Evolutionary conservation across 2,113 vertebrate species (phyloP).

Genomic region (Labrus mixtus): DNA sequence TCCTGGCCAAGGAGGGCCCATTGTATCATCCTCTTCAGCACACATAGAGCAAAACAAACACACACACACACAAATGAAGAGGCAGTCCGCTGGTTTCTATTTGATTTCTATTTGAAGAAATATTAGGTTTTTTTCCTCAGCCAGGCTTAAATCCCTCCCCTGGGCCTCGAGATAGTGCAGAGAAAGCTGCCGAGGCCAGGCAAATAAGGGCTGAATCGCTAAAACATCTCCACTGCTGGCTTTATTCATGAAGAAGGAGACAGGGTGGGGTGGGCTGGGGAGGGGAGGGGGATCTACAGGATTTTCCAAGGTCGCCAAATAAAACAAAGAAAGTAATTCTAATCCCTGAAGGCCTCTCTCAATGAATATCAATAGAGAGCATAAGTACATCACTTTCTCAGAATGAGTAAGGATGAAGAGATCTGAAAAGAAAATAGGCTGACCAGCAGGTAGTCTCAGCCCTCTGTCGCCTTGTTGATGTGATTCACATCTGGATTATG

Average conservation of each 20-base stretch:
- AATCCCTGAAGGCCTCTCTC: conserved; percentile 59
- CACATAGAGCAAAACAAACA: conserved; percentile 8
- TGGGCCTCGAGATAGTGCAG: conserved; percentile 67
- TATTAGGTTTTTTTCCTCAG: conserved; percentile 62
- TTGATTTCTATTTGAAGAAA: conserved; percentile 73
- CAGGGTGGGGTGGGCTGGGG: conserved; percentile 3
- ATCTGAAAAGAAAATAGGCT: too few species aligned
- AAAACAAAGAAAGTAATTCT: conserved; percentile 67
- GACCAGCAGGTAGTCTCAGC: too few species aligned
- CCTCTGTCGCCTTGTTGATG: conserved; percentile 8
- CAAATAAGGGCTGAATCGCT: conserved; percentile 70
- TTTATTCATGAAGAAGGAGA: conserved; percentile 59
- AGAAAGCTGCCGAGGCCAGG: conserved; percentile 45
- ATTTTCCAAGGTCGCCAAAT: conserved; percentile 62
- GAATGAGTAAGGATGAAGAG: background rate
- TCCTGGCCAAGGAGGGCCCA: conserved; percentile 45
- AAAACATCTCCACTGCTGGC: conserved; percentile 64
- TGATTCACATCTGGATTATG: conserved; percentile 1
- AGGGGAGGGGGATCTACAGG: conserved; percentile 37
- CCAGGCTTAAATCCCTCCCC: conserved; percentile 69
- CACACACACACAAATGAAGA: conserved; percentile 31
- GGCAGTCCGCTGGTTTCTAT: conserved; percentile 63
- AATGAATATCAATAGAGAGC: conserved; percentile 71
- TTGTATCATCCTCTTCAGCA: conserved; percentile 49
- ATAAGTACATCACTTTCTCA: background rate